Evolutionary conservation across 2,113 vertebrate genomes (phyloP), one percentile per base, ranked within the genome.

Genomic region (Sylvicapra grimmia): DNA sequence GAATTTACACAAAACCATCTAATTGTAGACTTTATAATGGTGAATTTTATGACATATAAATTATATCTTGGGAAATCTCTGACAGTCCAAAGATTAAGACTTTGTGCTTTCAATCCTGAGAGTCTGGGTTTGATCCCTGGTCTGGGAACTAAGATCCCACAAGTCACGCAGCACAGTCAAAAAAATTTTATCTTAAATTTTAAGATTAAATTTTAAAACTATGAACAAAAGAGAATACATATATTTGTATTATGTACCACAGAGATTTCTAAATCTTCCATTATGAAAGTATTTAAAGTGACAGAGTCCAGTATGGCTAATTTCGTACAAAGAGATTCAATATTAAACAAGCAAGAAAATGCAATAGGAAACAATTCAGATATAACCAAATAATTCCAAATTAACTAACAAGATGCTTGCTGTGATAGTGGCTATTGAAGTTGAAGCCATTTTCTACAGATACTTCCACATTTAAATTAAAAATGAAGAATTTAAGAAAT

Each of bases 381-480:
- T 61, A 88, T 4, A 79, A 0, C 23, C 27, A 96, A 92, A 85
- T 75, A 97, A 94, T 63, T 96, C 27, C 86, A 87, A 94, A 86
- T 84, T 27, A 85, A 80, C 86, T 84, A 61, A 90, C 16, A 92
- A 77, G 16, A 89, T 75, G 23, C 25, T 79, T 96, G 44, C 56
- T 56, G 18, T 93, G 13, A 93, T 8, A 86, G 77, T 58, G 13
- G 12, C 21, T 75, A 36, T 44, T 68, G 13, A 75, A 2, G 18
- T 27, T 97, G 10, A 91, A 94, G 51, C 8, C 25, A 79, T 93
- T 92, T 96, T 88, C 54, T 93, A 94, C 7, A 96, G 89, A 59
- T 82, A 93, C 21, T 53, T 10, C 23, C 51, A 86, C 25, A 93
- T 40, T 89, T 93, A 92, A 89, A 79, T 59, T 79, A 29, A 96